phyloP scores from a whole-genome alignment of 2,888 invertebrate species.

The Brachyopa scutellaris region DNA sequence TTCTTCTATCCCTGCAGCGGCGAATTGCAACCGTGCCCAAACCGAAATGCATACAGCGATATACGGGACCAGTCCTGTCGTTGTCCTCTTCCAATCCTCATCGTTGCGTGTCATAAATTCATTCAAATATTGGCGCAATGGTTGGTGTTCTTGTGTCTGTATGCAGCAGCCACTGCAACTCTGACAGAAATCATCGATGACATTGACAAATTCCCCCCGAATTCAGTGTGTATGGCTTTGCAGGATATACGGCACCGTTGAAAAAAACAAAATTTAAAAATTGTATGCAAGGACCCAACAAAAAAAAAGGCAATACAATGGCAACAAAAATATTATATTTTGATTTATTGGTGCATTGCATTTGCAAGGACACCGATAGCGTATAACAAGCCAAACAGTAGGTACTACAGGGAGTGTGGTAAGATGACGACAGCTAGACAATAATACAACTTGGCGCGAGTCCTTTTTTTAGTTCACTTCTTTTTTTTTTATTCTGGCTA shows the following conservation, averaged over 20 bases:
- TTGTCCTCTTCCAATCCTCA: conserved; percentile 26
- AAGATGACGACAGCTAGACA: conserved; percentile 70
- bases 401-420: conserved; percentile 27
- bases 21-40: conserved; percentile 50
- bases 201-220: conserved; percentile 73
- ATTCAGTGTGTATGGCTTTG: conserved; percentile 32
- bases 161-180: conserved; percentile 50
- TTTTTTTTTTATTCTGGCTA: neutral
- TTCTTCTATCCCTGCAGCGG: conserved; percentile 42
- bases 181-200: conserved; percentile 74
- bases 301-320: conserved; percentile 63
- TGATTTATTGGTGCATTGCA: conserved; percentile 71
- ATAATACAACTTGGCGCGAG: conserved; percentile 68
- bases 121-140: conserved; percentile 58
- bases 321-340: conserved; percentile 70
- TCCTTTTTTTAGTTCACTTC: too few species aligned
- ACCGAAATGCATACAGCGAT: conserved; percentile 49
- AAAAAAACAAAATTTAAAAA: conserved; percentile 31
- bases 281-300: too few species aligned
- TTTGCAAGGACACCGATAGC: conserved; percentile 70
- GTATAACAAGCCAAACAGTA: neutral
- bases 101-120: conserved; percentile 61
- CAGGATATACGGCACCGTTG: conserved; percentile 37
- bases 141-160: too few species aligned
- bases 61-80: conserved; percentile 12